A percentile compares a stretch with the other conserved stretches of the same genome.
Evolutionary conservation across 2,113 vertebrate species (phyloP).

Genomic region (Callorhinus ursinus): DNA sequence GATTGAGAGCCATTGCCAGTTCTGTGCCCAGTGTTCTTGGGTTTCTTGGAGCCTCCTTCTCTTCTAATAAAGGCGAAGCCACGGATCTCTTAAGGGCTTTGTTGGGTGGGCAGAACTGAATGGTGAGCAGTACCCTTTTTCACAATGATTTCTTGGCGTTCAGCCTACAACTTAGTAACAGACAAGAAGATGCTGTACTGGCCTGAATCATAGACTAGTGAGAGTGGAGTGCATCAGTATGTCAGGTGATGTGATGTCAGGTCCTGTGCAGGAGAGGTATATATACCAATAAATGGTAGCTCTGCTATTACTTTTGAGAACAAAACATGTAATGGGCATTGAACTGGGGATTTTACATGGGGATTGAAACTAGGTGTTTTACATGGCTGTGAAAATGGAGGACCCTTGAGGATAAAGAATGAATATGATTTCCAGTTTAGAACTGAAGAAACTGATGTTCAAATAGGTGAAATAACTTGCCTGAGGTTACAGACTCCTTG

Average conservation of each 20-base stretch:
- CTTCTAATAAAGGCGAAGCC: background rate
- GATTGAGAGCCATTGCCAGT: background rate
- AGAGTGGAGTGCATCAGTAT: background rate
- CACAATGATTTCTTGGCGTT: background rate
- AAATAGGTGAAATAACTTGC: background rate
- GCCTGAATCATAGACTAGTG: background rate
- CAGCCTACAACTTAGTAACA: background rate
- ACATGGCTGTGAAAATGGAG: background rate
- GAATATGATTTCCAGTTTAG: background rate
- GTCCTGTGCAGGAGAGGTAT: fast-evolving
- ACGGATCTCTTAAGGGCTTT: background rate
- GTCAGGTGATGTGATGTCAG: background rate
- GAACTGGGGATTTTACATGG: background rate
- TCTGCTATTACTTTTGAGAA: slow-evolving; percentile 4
- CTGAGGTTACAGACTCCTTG: background rate
- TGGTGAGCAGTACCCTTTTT: background rate
- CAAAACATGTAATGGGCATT: background rate
- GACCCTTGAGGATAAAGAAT: background rate
- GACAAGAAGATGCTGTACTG: background rate
- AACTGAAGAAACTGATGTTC: background rate
- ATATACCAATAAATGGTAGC: background rate
- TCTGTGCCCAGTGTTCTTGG: background rate
- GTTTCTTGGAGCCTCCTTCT: background rate
- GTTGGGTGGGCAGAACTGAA: background rate
- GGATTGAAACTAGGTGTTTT: background rate